Evolutionary conservation across 2,888 invertebrate species (phyloP), one percentile per base, ranked within the genome.

Genomic region (Dasypolia templi): DNA sequence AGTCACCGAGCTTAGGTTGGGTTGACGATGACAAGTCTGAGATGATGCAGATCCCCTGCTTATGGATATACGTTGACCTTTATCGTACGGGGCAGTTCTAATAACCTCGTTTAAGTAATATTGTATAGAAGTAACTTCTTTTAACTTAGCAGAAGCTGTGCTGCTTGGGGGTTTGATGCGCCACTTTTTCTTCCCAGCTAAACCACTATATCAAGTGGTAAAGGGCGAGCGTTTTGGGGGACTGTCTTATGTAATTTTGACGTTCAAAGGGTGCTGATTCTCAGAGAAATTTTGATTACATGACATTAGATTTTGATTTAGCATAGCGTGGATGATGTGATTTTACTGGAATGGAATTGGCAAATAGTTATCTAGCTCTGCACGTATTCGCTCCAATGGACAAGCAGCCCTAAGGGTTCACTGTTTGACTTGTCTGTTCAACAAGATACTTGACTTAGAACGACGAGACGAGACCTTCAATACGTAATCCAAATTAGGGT

Each of bases 391-490:
- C n/a, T 42, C 26, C n/a, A 51, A 22, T 76, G 56, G 29, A 46
- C 19, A 67, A 11, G 11, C 22, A 22, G 29, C 68, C 51, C 17
- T 65, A 46, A 65, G 14, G 53, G 58, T 6, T n/a, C 49, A 2
- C 51, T 82, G 65, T 72, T 81, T 72, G 51, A 68, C 26, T 77
- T 65, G 51, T 68, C 68, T 68, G 67, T 44, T 65, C 44, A 55
- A 80, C 39, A 56, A 75, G 55, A 75, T 75, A 65, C 63, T 81
- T 68, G 81, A 71, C 46, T 61, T 44, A 61, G 32, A 44, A 42
- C 26, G 46, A 61, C 49, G 64, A 64, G 46, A 70, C 17, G 22
- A 61, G 14, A 4, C 14, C 26, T 29, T 49, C 56, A 49, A 62
- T 69, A 26, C 6, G 14, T 63, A 59, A 63, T 59, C 35, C 9